Conservation (phyloP, 2,888 invertebrate genomes). For the Pristionchus arcanus region DNA sequence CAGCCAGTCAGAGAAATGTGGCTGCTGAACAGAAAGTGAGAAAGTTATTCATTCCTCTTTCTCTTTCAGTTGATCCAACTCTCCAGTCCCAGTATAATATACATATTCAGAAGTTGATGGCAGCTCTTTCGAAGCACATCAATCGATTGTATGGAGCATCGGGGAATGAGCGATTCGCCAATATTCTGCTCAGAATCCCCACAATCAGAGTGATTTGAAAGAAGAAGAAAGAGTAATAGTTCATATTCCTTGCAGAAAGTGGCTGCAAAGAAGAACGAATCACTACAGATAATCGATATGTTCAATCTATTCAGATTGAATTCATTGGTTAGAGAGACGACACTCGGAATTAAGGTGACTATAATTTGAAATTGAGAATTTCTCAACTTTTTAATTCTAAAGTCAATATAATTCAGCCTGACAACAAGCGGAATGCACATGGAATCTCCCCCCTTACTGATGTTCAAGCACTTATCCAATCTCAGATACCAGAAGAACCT, state of each 20-base stretch:
- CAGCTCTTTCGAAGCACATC: conserved; percentile 68
- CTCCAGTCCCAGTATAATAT: too few relatives aligned
- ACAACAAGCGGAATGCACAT: conserved; percentile 4
- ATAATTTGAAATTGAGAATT: too few relatives aligned
- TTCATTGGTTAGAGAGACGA: conserved; percentile 75
- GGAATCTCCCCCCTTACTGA: conserved; percentile 49
- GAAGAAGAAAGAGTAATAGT: conserved; percentile 67
- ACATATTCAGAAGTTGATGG: conserved; percentile 65
- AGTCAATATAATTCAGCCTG: neutral
- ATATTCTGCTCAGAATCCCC: conserved; percentile 76
- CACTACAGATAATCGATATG: conserved; percentile 78
- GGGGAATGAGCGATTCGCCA: conserved; percentile 73
- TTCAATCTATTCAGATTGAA: conserved; percentile 76
- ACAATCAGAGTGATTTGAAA: conserved; percentile 73
- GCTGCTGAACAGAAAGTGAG: conserved; percentile 75
- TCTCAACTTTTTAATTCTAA: too few relatives aligned
- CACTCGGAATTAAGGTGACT: conserved; percentile 65
- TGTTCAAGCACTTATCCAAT: neutral
- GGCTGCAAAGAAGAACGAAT: conserved; percentile 79
- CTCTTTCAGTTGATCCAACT: neutral
- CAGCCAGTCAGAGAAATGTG: conserved; percentile 78
- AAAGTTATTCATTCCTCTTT: neutral
- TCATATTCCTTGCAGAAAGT: conserved; percentile 70
- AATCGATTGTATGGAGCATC: conserved; percentile 48
- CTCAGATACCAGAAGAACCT: conserved; percentile 29